phyloP scores from a whole-genome alignment of 1,140 invertebrate species.

The Heterodera carotae region DNA sequence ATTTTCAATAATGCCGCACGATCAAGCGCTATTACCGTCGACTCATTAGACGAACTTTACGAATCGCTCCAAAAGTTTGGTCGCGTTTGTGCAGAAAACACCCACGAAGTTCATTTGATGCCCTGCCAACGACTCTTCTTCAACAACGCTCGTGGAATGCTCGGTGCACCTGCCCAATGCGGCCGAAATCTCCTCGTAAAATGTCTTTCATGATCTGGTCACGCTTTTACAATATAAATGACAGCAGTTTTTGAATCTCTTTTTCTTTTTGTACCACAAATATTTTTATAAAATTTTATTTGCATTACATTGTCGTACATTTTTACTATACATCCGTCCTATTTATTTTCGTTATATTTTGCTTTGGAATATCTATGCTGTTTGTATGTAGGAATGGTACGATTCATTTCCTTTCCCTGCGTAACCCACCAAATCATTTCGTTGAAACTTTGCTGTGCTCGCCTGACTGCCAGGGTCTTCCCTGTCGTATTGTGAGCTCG shows the following conservation, averaged over 20 bases:
- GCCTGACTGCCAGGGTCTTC: background rate
- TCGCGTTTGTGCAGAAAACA: conserved; percentile 38
- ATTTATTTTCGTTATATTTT: background rate
- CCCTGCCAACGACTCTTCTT: conserved; percentile 46
- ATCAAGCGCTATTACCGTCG: conserved; percentile 40
- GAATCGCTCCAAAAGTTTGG: conserved; percentile 46
- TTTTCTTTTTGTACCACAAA: background rate
- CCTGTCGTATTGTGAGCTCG: background rate
- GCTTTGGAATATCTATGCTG: background rate
- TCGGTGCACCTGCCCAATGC: conserved; percentile 43
- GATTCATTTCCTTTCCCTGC: background rate
- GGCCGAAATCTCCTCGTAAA: conserved; percentile 35
- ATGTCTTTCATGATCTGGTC: conserved; percentile 27
- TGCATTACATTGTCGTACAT: background rate
- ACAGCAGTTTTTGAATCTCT: background rate
- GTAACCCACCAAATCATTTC: background rate
- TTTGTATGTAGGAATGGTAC: background rate
- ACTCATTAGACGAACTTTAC: conserved; percentile 45
- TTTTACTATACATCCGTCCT: background rate
- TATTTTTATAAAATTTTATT: conserved; percentile 12
- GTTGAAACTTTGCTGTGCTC: background rate
- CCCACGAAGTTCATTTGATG: conserved; percentile 23
- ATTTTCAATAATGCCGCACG: conserved; percentile 46
- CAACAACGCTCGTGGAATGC: conserved; percentile 38
- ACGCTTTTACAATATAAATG: no score